Evolutionary conservation across 2,797 vertebrate genomes (phyloP).

Genomic region (Loris lydekkerianus): DNA sequence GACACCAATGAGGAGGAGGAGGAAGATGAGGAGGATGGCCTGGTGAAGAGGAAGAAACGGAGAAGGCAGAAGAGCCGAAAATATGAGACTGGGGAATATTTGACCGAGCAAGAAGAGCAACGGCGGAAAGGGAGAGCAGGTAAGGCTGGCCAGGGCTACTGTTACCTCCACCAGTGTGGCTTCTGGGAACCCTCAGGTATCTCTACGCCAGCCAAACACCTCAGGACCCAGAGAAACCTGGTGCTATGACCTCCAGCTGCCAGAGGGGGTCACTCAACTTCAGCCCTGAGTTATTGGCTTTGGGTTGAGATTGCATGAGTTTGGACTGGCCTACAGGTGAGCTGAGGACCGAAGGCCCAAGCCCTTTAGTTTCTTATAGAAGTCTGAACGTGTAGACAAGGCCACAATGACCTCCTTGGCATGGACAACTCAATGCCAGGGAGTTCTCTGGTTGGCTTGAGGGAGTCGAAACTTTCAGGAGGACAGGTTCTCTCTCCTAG

Average conservation of each 20-base stretch:
- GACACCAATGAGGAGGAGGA: slow-evolving; percentile 88
- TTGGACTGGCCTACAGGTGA: slow-evolving; percentile 26
- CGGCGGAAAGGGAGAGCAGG: slow-evolving; percentile 89
- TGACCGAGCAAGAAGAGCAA: slow-evolving; percentile 93
- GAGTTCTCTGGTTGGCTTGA: slow-evolving; percentile 64
- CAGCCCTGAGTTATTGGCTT: slow-evolving; percentile 51
- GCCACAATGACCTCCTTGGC: slow-evolving; percentile 34
- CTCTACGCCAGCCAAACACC: slow-evolving; percentile 9
- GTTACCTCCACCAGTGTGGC: background rate
- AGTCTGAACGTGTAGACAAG: slow-evolving; percentile 45
- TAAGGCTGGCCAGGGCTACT: slow-evolving; percentile 62
- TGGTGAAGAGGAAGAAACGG: slow-evolving; percentile 93
- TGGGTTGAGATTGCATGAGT: slow-evolving; percentile 48
- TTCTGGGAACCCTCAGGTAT: background rate
- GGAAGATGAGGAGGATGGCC: slow-evolving; percentile 86
- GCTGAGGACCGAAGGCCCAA: slow-evolving; percentile 23
- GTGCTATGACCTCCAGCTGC: slow-evolving; percentile 54
- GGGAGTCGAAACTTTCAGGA: slow-evolving; percentile 34
- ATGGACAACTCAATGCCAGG: background rate
- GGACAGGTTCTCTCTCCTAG: slow-evolving; percentile 31
- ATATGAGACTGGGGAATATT: slow-evolving; percentile 97
- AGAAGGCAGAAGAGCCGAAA: slow-evolving; percentile 95
- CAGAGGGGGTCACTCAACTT: slow-evolving; percentile 58
- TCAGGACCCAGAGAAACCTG: slow-evolving; percentile 36
- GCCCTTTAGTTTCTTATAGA: slow-evolving; percentile 33